Evolutionary conservation across 2,888 invertebrate species (phyloP), one percentile per base, ranked within the genome.

Genomic region (Phengaris arion): DNA sequence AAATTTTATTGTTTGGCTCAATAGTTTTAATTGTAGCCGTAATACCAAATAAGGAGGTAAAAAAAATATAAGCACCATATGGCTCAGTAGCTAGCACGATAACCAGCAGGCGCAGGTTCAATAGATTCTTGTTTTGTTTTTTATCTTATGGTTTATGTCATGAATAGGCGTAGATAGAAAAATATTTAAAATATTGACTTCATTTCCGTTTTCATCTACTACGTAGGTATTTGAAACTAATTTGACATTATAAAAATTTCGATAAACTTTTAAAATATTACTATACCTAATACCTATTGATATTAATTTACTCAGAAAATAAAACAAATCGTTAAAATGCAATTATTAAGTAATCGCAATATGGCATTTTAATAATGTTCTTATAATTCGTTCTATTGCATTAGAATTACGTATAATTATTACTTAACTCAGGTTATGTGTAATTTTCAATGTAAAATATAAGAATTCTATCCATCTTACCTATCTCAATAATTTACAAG

Each of bases 261-360:
- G 48, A 35, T 35, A 35, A 35, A 35, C 46, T 15, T 48, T 48
- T 48, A 35, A 46, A 68, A 8, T 46, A 46, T 68, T 68, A 35
- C 35, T 35, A 4, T 68, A 64, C 10, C n/a, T 15, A 57, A 57
- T 22, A 45, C 35, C 35, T 35, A 35, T 45, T 68, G 6, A 6
- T 22, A 45, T 68, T 68, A 3, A n/a, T 46, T 46, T 68, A n/a
- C 69, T 46, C 2, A 15, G n/a, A 69, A 69, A 69, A 69, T 69
- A 69, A 69, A 69, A 69, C 48, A 69, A 69, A 46, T 68, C 48
- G 68, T 68, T 68, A 68, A 48, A 68, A 68, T 68, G 46, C 68
- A 68, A 48, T 68, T 68, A 59, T 15, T 59, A 59, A 9, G 46
- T 68, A 4, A 68, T 68, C n/a, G 6, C 46, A 64, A 48, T 68